Evolutionary conservation across 2,888 invertebrate genomes (phyloP).

Genomic region (Nomada fabriciana): DNA sequence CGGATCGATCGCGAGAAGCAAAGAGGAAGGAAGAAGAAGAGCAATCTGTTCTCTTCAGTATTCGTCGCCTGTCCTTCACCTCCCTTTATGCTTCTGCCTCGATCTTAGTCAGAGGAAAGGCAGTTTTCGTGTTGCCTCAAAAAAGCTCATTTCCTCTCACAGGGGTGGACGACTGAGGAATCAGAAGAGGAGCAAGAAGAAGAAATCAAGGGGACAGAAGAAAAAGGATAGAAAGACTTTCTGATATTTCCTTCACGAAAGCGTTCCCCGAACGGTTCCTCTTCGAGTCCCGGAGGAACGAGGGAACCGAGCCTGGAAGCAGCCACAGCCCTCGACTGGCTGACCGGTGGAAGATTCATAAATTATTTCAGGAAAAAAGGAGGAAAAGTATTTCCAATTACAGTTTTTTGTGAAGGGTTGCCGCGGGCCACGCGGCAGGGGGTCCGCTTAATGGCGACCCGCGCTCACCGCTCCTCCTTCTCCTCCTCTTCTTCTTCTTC

Average conservation of each 20-base stretch:
- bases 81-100: constrained; percentile 62
- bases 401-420: constrained; percentile 85
- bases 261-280: constrained; percentile 65
- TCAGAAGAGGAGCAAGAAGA: not conserved
- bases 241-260: constrained; percentile 66
- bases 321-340: constrained; percentile 67
- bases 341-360: constrained; percentile 82
- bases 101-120: constrained; percentile 37
- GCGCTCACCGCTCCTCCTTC: constrained; percentile 80
- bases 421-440: constrained; percentile 84
- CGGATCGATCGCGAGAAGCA: constrained; percentile 34
- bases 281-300: constrained; percentile 56
- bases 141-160: not conserved
- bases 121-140: constrained; percentile 47
- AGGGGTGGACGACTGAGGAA: constrained; percentile 5
- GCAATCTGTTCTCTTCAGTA: constrained; percentile 30
- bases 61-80: constrained; percentile 62
- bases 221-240: constrained; percentile 14
- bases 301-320: constrained; percentile 67
- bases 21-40: constrained; percentile 36
- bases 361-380: constrained; percentile 84
- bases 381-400: constrained; percentile 85
- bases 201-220: not conserved
- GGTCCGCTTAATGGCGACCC: constrained; percentile 84
- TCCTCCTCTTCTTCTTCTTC: constrained; percentile 51